These are phyloP conservation scores for Drosophila fulvimacula DNA, from an alignment of 2,888 invertebrate genomes.

Conservation along the genomic window DNA sequence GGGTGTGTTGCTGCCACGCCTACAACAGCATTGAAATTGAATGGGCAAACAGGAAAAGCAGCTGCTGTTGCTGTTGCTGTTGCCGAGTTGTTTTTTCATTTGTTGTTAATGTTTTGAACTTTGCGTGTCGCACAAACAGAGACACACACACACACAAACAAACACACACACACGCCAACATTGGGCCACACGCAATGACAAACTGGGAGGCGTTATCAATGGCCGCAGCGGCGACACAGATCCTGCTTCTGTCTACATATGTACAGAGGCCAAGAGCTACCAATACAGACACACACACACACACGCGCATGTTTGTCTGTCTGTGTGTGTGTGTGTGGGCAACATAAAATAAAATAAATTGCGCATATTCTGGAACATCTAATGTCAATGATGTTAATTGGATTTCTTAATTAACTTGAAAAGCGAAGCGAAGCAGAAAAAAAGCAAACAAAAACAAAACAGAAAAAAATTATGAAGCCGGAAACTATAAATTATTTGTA, in stretches of 20 bases:
- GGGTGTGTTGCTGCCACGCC: slow-evolving; percentile 43
- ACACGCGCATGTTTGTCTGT: slow-evolving; percentile 3
- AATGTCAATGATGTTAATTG: slow-evolving; percentile 78
- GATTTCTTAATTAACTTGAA: slow-evolving; percentile 79
- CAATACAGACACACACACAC: slow-evolving; percentile 2
- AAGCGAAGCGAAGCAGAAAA: slow-evolving; percentile 42
- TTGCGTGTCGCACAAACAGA: slow-evolving; percentile 59
- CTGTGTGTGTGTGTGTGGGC: slow-evolving; percentile 21
- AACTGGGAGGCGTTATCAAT: slow-evolving; percentile 50
- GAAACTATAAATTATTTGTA: slow-evolving; percentile 14
- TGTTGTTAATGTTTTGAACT: slow-evolving; percentile 64
- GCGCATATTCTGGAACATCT: slow-evolving; percentile 74
- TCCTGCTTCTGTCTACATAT: slow-evolving; percentile 50
- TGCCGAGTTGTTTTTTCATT: slow-evolving; percentile 61
- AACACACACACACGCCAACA: slow-evolving; percentile 11
- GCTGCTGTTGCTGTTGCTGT: slow-evolving; percentile 27
- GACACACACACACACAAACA: slow-evolving; percentile 15
- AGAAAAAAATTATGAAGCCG: slow-evolving; percentile 3
- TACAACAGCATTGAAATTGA: slow-evolving; percentile 37
- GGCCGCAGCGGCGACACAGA: slow-evolving; percentile 57
- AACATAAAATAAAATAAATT: slow-evolving; percentile 70
- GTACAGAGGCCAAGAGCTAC: slow-evolving; percentile 32
- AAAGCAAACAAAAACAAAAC: not conserved
- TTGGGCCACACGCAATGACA: slow-evolving; percentile 36
- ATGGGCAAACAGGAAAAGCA: slow-evolving; percentile 43